phyloP scores from a whole-genome alignment of 1,140 invertebrate species.

The Ectropis grisescens region DNA sequence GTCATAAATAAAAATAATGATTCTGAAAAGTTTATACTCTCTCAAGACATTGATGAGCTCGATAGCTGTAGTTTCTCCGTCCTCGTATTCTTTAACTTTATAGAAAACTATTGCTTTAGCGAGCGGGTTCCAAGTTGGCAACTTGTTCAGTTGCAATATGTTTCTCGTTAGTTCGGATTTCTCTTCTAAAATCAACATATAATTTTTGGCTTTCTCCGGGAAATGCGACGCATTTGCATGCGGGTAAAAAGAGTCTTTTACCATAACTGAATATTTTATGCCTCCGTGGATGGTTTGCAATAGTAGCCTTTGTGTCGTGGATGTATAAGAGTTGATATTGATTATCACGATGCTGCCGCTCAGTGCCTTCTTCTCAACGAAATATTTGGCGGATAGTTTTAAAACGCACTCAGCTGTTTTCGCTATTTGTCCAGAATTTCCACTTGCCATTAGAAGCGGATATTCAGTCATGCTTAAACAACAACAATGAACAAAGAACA shows the following conservation, averaged over 20 bases:
- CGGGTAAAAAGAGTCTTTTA: conserved; percentile 55
- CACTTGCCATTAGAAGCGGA: conserved; percentile 34
- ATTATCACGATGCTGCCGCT: conserved; percentile 64
- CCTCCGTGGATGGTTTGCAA: conserved; percentile 56
- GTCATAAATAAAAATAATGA: conserved; percentile 53
- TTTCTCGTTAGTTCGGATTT: conserved; percentile 50
- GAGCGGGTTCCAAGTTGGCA: conserved; percentile 66
- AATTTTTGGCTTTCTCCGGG: conserved; percentile 69
- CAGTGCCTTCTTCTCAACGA: conserved; percentile 62
- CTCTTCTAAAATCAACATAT: conserved; percentile 64
- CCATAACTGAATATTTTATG: conserved; percentile 64
- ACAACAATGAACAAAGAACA: conserved; percentile 8
- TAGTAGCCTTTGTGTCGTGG: conserved; percentile 45
- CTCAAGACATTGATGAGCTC: conserved; percentile 52
- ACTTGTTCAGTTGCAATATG: conserved; percentile 52
- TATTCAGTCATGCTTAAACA: conserved; percentile 15
- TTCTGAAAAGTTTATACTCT: conserved; percentile 48
- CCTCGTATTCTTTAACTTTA: conserved; percentile 31
- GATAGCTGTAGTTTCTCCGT: conserved; percentile 33
- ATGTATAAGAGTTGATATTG: conserved; percentile 54
- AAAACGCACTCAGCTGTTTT: conserved; percentile 60
- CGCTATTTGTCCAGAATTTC: conserved; percentile 34
- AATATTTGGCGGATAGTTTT: conserved; percentile 65
- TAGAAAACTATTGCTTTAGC: conserved; percentile 63
- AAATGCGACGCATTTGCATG: conserved; percentile 67